Evolutionary conservation across 2,113 vertebrate species (phyloP).

Genomic region (Psilopogon haemacephalus): DNA sequence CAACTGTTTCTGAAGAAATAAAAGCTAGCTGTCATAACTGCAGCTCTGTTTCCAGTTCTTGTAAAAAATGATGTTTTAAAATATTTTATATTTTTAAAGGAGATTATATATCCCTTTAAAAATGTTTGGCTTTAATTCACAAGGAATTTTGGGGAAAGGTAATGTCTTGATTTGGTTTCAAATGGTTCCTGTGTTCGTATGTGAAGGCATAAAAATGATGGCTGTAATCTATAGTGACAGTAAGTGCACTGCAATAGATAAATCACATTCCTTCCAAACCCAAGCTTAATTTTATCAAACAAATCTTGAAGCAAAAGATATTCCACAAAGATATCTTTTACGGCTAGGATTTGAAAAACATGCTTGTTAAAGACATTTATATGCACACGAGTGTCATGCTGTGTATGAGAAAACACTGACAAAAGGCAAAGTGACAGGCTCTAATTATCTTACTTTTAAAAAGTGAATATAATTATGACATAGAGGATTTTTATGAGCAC

Average conservation of each 20-base stretch:
- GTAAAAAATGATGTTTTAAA: background rate
- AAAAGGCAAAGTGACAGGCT: background rate
- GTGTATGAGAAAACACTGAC: background rate
- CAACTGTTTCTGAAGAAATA: background rate
- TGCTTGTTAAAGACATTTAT: background rate
- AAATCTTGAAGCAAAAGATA: background rate
- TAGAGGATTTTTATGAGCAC: background rate
- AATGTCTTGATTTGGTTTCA: background rate
- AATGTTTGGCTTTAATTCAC: background rate
- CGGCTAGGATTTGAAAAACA: background rate
- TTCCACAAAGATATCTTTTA: background rate
- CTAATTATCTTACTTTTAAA: slow-evolving; percentile 15
- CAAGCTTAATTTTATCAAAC: slow-evolving; percentile 1
- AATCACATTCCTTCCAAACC: background rate
- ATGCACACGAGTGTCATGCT: background rate
- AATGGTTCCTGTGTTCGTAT: fast-evolving
- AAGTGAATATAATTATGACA: slow-evolving; percentile 1
- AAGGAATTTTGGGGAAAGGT: background rate
- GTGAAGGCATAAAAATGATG: background rate
- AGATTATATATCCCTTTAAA: background rate
- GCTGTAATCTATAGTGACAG: background rate
- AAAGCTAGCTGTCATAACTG: background rate
- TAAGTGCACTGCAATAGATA: background rate
- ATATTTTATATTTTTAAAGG: background rate
- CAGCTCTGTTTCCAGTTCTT: background rate